Percentiles rank a stretch among this genome's conserved stretches.
These are phyloP conservation scores for Melanaphis sacchari DNA, from an alignment of 1,140 invertebrate species.

Conservation along the genomic window DNA sequence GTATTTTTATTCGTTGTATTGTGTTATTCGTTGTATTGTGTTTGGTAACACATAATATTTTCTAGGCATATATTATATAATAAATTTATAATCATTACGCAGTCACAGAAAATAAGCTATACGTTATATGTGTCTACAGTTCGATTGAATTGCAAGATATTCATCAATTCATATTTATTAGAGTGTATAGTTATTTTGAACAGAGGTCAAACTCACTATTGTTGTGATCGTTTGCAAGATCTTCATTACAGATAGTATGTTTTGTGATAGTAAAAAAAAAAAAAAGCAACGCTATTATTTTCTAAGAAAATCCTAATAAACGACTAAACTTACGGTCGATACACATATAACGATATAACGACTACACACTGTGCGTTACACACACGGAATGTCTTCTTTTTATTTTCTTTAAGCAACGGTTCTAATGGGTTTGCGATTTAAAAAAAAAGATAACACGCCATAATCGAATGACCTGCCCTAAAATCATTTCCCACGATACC, in stretches of 20 bases:
- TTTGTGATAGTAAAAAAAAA: not conserved
- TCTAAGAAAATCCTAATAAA: not conserved
- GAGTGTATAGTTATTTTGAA: not conserved
- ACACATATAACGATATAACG: not conserved
- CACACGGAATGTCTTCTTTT: not conserved
- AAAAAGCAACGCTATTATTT: not conserved
- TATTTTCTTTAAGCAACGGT: not conserved
- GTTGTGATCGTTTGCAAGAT: not conserved
- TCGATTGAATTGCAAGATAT: not conserved
- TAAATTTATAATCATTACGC: no score
- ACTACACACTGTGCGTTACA: not conserved
- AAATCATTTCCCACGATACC: not conserved
- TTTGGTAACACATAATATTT: no score
- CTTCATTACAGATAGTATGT: not conserved
- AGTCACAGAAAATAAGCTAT: no score
- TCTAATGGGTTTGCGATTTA: slow-evolving; percentile 8
- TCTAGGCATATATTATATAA: no score
- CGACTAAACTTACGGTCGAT: slow-evolving; percentile 1
- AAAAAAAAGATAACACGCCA: slow-evolving; percentile 6
- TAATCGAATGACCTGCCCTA: not conserved
- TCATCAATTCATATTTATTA: not conserved
- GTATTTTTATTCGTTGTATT: no score
- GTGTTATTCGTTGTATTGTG: no score
- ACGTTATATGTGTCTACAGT: no score
- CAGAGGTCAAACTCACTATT: not conserved